Evolutionary conservation across 2,113 vertebrate genomes (phyloP).

Genomic region (Pycnonotus jocosus): DNA sequence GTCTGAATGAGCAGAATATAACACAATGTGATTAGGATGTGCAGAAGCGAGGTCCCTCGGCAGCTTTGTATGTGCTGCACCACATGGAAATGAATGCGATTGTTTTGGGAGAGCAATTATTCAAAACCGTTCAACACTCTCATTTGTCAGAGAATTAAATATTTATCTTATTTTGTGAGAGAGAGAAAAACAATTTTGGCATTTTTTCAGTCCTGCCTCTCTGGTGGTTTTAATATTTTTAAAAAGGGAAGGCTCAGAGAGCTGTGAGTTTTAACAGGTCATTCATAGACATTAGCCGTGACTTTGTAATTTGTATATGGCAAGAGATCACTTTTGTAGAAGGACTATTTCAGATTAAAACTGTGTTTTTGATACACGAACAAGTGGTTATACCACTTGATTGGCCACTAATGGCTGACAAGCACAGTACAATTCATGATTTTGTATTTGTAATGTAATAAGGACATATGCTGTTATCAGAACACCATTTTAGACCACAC

Average conservation of each 20-base stretch:
- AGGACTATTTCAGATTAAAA: neutral
- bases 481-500: neutral
- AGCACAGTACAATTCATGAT: neutral
- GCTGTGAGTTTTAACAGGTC: neutral
- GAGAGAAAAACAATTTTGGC: neutral
- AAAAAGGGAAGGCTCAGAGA: neutral
- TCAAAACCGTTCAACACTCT: neutral
- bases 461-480: neutral
- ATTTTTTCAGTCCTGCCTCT: neutral
- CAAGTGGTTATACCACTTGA: neutral
- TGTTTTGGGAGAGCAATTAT: neutral
- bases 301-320: neutral
- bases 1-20: neutral
- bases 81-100: neutral
- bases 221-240: neutral
- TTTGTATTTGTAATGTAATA: neutral
- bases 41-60: neutral
- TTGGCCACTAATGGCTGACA: neutral
- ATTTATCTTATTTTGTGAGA: slow-evolving; percentile 10
- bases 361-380: neutral
- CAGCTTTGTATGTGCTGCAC: neutral
- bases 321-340: neutral
- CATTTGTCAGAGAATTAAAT: slow-evolving; percentile 49
- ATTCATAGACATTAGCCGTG: neutral
- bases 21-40: neutral